Percentiles rank a stretch among this genome's conserved stretches.
Evolutionary conservation across 2,888 invertebrate genomes (phyloP).

Genomic region (Parnassius mnemosyne): DNA sequence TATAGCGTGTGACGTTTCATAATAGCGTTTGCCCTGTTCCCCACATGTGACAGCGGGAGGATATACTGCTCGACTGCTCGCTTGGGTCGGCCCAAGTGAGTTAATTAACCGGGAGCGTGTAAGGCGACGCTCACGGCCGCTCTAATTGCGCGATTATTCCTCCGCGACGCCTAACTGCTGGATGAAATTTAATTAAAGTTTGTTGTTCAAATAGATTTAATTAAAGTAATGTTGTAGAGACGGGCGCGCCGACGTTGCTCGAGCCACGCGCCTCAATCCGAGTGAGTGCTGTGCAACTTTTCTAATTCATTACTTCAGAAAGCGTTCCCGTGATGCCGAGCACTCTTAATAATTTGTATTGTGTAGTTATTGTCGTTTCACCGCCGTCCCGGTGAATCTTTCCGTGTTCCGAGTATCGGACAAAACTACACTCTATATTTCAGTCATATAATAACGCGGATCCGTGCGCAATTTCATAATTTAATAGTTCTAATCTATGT

Average conservation of each 20-base stretch:
- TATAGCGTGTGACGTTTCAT: conserved; percentile 21
- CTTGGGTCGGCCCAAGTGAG: conserved; percentile 62
- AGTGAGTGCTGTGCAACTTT: conserved; percentile 80
- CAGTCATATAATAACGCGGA: conserved; percentile 48
- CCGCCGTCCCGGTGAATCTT: conserved; percentile 42
- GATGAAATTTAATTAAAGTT: conserved; percentile 82
- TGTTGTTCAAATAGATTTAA: conserved; percentile 83
- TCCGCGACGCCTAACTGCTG: conserved; percentile 80
- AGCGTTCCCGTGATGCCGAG: conserved; percentile 79
- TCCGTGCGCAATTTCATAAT: conserved; percentile 35
- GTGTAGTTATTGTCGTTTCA: conserved; percentile 61
- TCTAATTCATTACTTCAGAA: conserved; percentile 81
- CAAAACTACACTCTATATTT: conserved; percentile 43
- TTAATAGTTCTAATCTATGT: conserved; percentile 40
- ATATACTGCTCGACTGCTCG: conserved; percentile 20
- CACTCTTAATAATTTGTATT: conserved; percentile 81
- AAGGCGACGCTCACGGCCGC: conserved; percentile 80
- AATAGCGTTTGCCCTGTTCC: conserved; percentile 16
- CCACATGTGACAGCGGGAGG: conserved; percentile 24
- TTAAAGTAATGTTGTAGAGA: conserved; percentile 78
- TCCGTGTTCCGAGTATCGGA: conserved; percentile 23
- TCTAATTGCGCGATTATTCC: conserved; percentile 81
- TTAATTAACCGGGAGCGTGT: conserved; percentile 79
- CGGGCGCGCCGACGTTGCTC: conserved; percentile 62
- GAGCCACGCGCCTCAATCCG: conserved; percentile 71